Base-by-base conservation (phyloP, 1,140 invertebrate genomes). In the Matsumurasca onukii region DNA sequence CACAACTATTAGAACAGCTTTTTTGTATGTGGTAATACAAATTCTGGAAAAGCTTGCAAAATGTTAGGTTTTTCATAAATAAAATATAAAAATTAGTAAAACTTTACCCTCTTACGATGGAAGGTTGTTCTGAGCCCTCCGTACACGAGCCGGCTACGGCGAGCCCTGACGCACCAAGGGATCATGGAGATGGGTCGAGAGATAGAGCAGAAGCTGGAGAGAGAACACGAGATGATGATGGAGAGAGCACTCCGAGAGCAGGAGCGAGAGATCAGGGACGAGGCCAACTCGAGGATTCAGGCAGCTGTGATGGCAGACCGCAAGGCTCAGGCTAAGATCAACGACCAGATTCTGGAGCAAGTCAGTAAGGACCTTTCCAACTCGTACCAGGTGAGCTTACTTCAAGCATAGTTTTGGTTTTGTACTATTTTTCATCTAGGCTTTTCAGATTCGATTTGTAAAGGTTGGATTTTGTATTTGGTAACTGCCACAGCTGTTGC, bases 91-190 rank as follows among this genome's bases (percentile, higher is more conserved):
- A n/a, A n/a, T n/a, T n/a, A n/a, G n/a, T n/a, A n/a, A n/a, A n/a
- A n/a, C n/a, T n/a, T n/a, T n/a, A n/a, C n/a, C n/a, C n/a, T n/a
- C n/a, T n/a, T 65, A 39, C 17, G 15, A 9, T 1, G 17, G 13
- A n/a, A 65, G 15, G 62, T 65, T 2, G 34, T 65, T 3, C 1
- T 65, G 20, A 65, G 25, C 27, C 62, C 62, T 27, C 62, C 62
- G 5, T 48, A 17, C 39, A 45, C 31, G n/a, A 45, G 17, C 31
- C 45, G 62, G 34, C n/a, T 65, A 2, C 45, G 48, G 5, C 62
- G 27, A 15, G 62, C 62, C n/a, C 31, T 39, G 1, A 65, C 62
- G 1, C 62, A 65, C 39, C 62, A 48, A 5, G 31, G 62, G 13
- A 65, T 65, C 31, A 31, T 65, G 62, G 20, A 45, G 55, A 2